Evolutionary conservation across 2,888 invertebrate genomes (phyloP).

Genomic region (Drosophila mayaguana): DNA sequence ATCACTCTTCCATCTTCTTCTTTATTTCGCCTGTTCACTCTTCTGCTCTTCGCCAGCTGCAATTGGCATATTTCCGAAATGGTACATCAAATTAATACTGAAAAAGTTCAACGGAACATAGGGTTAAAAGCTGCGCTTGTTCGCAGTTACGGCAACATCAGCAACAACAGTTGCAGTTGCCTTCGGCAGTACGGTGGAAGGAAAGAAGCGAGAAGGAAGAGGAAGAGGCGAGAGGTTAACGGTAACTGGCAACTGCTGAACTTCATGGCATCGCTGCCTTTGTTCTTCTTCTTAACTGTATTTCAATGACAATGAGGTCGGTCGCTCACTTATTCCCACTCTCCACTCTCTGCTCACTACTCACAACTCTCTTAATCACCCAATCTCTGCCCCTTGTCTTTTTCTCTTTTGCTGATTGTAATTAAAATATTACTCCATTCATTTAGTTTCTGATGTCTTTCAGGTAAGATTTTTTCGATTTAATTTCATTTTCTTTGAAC

Average conservation of each 20-base stretch:
- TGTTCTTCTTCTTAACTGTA: conserved; percentile 66
- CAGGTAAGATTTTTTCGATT: conserved; percentile 25
- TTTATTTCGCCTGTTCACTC: conserved; percentile 17
- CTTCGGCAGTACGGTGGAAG: background rate
- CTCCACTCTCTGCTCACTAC: background rate
- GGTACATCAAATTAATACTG: conserved; percentile 37
- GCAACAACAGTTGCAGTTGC: conserved; percentile 15
- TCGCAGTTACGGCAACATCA: conserved; percentile 13
- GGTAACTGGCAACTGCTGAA: conserved; percentile 49
- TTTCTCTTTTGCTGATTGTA: conserved; percentile 18
- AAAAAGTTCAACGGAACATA: conserved; percentile 49
- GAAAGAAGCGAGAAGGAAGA: background rate
- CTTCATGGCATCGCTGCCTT: conserved; percentile 32
- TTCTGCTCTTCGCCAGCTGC: conserved; percentile 15
- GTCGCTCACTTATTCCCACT: conserved; percentile 33
- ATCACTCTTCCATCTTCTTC: background rate
- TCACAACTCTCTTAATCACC: background rate
- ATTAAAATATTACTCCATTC: conserved; percentile 29
- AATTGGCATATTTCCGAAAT: conserved; percentile 58
- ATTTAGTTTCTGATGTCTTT: conserved; percentile 37
- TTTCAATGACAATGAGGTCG: conserved; percentile 74
- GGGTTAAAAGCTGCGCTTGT: conserved; percentile 52
- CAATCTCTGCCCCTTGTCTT: conserved; percentile 38
- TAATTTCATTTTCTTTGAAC: conserved; percentile 24
- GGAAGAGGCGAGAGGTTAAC: conserved; percentile 22